phyloP scores from a whole-genome alignment of 2,113 vertebrate genomes.

The Pampusana beccarii region DNA sequence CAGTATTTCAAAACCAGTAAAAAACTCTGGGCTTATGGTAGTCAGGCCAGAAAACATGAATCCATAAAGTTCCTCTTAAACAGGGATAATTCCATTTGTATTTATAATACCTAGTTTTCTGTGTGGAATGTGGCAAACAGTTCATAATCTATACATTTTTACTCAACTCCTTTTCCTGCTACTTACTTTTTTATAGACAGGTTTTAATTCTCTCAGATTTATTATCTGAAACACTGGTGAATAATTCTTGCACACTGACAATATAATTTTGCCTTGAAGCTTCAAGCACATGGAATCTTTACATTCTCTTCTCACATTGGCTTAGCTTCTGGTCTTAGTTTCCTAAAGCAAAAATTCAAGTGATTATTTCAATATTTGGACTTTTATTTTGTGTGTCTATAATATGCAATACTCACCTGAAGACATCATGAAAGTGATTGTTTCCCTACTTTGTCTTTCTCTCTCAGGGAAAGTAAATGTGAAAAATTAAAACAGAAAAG shows the following conservation, averaged over 20 bases:
- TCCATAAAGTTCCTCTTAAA: not conserved
- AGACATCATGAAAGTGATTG: not conserved
- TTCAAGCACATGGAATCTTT: rapidly evolving
- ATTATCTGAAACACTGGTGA: not conserved
- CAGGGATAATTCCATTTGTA: not conserved
- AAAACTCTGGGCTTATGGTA: not conserved
- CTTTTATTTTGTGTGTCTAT: rapidly evolving
- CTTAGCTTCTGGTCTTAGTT: not conserved
- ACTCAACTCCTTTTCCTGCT: not conserved
- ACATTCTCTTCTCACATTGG: not conserved
- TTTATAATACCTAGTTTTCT: not conserved
- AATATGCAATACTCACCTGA: not conserved
- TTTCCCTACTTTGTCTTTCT: not conserved
- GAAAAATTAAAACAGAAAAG: not conserved
- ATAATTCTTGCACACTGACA: not conserved
- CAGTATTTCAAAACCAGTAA: not conserved
- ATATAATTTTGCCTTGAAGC: not conserved
- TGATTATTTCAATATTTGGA: not conserved
- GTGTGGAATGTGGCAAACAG: not conserved
- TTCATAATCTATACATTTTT: not conserved
- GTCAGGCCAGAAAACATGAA: not conserved
- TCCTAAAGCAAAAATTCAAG: not conserved
- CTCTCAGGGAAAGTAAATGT: not conserved
- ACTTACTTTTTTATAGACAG: not conserved
- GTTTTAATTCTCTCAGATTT: not conserved